Evolutionary conservation across 2,113 vertebrate species (phyloP), one percentile per base, ranked within the genome.

Genomic region (Nematolebias whitei): DNA sequence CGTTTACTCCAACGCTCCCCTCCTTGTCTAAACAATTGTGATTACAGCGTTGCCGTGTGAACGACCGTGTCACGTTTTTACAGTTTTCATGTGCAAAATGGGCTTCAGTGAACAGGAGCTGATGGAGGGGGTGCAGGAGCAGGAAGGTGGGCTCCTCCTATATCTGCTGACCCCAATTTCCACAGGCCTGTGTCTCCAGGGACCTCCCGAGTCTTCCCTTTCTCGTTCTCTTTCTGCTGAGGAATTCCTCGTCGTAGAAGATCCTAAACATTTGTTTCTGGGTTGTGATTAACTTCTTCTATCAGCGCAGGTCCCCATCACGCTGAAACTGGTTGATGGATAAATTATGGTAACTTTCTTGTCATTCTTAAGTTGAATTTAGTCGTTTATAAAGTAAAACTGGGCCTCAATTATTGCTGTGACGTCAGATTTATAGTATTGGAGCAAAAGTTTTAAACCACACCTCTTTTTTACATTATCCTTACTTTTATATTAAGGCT

Each of bases 151-250:
- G 80, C 71, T 80, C 62, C 63, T 74, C 67, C 66, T 74, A 29
- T 58, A 71, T 62, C 29, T 68, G 73, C 79, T 91, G 88, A 90
- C 88, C 86, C 86, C 83, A 85, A 88, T 89, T 87, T 88, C 64
- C 68, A 79, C 79, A 79, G 74, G 71, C 74, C 68, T 73, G 49
- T 52, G 61, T 78, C 80, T 86, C 64, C 56, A 69, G 84, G 67
- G 86, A 89, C 88, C 85, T 87, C 88, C 85, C 85, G 84, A 68
- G 85, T 73, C 83, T 68, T 71, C 60, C 76, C 58, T 88, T 89
- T 88, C 84, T 89, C 82, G 78, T 89, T 87, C 84, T 88, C 80
- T 79, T 52, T 70, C 73, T 76, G 81, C 69, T 67, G 72, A n/a
- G n/a, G n/a, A n/a, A n/a, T n/a, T n/a, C n/a, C 26, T 72, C 79